Percentiles rank a stretch among this genome's conserved stretches.
phyloP scores from a whole-genome alignment of 2,113 vertebrate genomes.

The Bucco capensis region DNA sequence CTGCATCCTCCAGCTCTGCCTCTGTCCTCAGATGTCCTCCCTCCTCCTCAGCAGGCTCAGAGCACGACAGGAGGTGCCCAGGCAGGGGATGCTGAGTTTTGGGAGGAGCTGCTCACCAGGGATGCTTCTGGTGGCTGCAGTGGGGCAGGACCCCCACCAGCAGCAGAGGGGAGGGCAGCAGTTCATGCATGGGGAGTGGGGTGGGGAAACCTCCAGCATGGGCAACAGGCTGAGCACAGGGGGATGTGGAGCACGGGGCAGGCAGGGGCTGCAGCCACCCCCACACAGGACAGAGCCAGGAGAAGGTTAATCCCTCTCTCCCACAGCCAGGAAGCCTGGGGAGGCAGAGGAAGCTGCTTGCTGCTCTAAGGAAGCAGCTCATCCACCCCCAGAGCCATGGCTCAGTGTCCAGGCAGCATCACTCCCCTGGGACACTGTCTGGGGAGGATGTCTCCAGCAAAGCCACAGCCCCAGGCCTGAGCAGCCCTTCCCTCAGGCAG shows the following conservation, averaged over 20 bases:
- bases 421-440: not conserved
- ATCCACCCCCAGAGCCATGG: conserved; percentile 39
- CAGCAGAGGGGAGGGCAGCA: fast-evolving
- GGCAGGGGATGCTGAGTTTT: not conserved
- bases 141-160: not conserved
- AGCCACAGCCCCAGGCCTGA: not conserved
- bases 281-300: not conserved
- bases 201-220: not conserved
- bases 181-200: not conserved
- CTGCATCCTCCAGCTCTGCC: not conserved
- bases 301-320: conserved; percentile 47
- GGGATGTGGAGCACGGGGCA: not conserved
- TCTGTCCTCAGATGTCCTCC: not conserved
- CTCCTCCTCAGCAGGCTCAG: not conserved
- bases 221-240: fast-evolving
- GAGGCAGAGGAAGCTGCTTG: conserved; percentile 40
- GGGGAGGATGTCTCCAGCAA: conserved; percentile 14
- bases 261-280: not conserved
- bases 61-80: fast-evolving
- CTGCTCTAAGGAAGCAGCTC: not conserved
- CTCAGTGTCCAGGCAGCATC: conserved; percentile 18
- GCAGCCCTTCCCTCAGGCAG: conserved; percentile 1
- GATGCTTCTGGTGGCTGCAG: not conserved
- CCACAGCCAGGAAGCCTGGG: not conserved
- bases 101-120: not conserved